Percentiles rank a stretch among this genome's conserved stretches.
Conservation (phyloP, 2,113 vertebrate species). For the Crotalus horridus region DNA sequence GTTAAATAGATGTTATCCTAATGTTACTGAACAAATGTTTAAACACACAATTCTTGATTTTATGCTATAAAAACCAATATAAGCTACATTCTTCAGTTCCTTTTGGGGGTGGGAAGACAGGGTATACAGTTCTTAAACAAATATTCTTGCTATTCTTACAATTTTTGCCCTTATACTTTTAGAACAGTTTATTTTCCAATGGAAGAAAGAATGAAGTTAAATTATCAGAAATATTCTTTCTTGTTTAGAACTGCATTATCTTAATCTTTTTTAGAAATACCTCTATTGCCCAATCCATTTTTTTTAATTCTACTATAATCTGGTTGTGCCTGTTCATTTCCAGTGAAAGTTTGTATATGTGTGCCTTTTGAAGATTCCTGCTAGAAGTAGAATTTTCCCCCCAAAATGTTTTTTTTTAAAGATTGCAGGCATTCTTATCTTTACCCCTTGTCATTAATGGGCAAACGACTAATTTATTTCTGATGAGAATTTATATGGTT, state of each 20-base stretch:
- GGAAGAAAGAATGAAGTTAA: conserved; percentile 12
- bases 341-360: conserved; percentile 69
- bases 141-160: background rate
- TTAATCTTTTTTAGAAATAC: conserved; percentile 35
- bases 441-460: conserved; percentile 81
- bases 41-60: background rate
- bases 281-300: conserved; percentile 11
- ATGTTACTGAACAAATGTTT: background rate
- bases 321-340: conserved; percentile 46
- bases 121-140: background rate
- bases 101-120: background rate
- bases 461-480: conserved; percentile 85
- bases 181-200: background rate
- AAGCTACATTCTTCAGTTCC: background rate
- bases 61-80: background rate
- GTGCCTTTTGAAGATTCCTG: conserved; percentile 68
- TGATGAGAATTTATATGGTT: conserved; percentile 85
- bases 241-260: conserved; percentile 19
- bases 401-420: conserved; percentile 65
- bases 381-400: conserved; percentile 65
- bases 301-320: conserved; percentile 41
- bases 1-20: conserved; percentile 23
- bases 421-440: conserved; percentile 72
- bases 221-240: conserved; percentile 10
- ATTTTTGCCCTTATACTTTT: conserved; percentile 30